Evolutionary conservation across 1,140 invertebrate genomes (phyloP).

Genomic region (Akabosia matsudoensis): DNA sequence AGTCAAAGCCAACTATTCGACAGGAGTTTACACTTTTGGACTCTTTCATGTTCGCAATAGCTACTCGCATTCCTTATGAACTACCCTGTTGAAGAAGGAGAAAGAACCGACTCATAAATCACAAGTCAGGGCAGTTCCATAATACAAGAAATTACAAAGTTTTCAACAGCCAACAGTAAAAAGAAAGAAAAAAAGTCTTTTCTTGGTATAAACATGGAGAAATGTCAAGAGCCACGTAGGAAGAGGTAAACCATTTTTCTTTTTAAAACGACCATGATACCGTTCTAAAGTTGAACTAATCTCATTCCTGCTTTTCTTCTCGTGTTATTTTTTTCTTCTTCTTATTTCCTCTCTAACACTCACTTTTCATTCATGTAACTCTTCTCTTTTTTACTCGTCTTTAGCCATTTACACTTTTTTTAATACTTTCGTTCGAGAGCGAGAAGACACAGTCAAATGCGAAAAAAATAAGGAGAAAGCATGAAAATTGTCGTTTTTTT

Average conservation of each 20-base stretch:
- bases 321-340: conserved; percentile 19
- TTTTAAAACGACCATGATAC: not conserved
- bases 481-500: not conserved
- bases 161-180: not conserved
- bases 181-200: not conserved
- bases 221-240: not conserved
- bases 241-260: too few species aligned
- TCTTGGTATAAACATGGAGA: not conserved
- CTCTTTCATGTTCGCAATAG: too few species aligned
- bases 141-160: conserved; percentile 15
- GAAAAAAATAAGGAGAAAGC: conserved; percentile 1
- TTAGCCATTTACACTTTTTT: not conserved
- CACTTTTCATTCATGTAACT: too few species aligned
- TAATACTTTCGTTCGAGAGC: not conserved
- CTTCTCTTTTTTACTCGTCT: too few species aligned
- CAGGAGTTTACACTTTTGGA: too few species aligned
- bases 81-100: too few species aligned
- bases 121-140: not conserved
- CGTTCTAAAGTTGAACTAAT: not conserved
- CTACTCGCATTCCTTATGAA: too few species aligned
- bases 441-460: not conserved
- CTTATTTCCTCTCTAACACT: too few species aligned
- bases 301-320: not conserved
- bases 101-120: conserved; percentile 9
- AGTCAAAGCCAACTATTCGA: too few species aligned